phyloP scores from a whole-genome alignment of 2,113 vertebrate species.

The Calypte anna region DNA sequence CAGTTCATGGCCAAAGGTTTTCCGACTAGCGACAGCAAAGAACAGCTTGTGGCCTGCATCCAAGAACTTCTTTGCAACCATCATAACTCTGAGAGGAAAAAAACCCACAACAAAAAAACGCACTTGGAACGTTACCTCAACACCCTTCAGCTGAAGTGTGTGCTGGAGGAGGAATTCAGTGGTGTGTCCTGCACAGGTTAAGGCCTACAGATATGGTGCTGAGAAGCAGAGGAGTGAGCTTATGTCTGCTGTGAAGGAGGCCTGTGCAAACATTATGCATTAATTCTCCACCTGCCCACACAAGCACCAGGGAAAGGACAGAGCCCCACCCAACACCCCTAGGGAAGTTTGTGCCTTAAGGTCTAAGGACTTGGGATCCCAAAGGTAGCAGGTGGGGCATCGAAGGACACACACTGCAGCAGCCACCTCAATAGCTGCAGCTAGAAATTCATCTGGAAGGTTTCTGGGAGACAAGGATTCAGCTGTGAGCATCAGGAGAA shows the following conservation, averaged over 20 bases:
- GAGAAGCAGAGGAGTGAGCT: neutral
- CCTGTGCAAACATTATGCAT: neutral
- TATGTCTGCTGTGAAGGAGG: neutral
- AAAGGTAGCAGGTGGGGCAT: neutral
- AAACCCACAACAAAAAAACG: neutral
- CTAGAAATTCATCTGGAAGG: neutral
- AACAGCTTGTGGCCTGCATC: slow-evolving; percentile 89
- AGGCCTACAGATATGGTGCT: neutral
- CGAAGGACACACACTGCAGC: neutral
- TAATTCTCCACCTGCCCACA: rapidly evolving
- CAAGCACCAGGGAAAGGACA: neutral
- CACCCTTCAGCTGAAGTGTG: neutral
- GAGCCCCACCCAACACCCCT: neutral
- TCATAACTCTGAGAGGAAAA: slow-evolving; percentile 87
- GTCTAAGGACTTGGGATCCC: neutral
- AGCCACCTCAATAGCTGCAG: neutral
- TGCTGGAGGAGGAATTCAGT: rapidly evolving
- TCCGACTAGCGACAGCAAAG: slow-evolving; percentile 92
- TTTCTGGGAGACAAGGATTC: neutral
- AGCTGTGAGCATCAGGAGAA: neutral
- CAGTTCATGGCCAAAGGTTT: slow-evolving; percentile 86
- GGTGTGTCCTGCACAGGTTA: neutral
- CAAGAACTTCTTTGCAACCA: slow-evolving; percentile 91
- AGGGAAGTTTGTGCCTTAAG: neutral
- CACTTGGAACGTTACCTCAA: neutral